Percentiles rank a stretch among this genome's conserved stretches.
These are phyloP conservation scores for Haliaeetus leucogaster DNA, from an alignment of 2,113 vertebrate species.

Conservation along the genomic window DNA sequence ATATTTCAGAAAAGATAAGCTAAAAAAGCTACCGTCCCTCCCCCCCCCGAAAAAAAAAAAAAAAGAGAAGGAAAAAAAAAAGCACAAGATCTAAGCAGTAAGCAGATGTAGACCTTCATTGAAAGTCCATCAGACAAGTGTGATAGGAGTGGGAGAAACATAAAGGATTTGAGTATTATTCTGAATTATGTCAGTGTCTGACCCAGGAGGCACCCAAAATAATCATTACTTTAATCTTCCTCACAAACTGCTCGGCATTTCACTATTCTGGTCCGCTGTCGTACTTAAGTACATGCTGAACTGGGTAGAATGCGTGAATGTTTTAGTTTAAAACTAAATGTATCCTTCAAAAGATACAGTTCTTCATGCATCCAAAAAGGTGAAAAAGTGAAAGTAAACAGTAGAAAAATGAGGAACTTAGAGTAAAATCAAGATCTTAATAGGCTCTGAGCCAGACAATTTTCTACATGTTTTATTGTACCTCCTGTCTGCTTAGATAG, in stretches of 20 bases:
- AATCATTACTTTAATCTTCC: not conserved
- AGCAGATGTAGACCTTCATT: not conserved
- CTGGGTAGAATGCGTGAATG: not conserved
- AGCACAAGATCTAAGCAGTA: not conserved
- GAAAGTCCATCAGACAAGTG: not conserved
- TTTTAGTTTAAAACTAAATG: not conserved
- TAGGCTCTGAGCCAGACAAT: not conserved
- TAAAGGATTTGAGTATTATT: not conserved
- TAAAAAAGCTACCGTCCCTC: not conserved
- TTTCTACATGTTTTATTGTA: slow-evolving; percentile 29
- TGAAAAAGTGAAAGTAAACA: not conserved
- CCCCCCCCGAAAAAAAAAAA: not conserved
- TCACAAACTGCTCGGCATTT: not conserved
- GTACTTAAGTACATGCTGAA: not conserved
- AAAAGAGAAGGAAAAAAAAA: rapidly evolving
- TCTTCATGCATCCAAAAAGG: not conserved
- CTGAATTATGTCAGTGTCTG: not conserved
- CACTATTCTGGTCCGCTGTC: not conserved
- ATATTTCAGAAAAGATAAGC: not conserved
- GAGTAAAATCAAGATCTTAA: not conserved
- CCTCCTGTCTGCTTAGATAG: not conserved
- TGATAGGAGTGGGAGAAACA: not conserved
- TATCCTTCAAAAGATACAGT: not conserved
- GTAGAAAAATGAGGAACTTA: not conserved
- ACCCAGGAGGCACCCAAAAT: not conserved